Evolutionary conservation across 2,113 vertebrate species (phyloP), one percentile per base, ranked within the genome.

Genomic region (Cervus canadensis): DNA sequence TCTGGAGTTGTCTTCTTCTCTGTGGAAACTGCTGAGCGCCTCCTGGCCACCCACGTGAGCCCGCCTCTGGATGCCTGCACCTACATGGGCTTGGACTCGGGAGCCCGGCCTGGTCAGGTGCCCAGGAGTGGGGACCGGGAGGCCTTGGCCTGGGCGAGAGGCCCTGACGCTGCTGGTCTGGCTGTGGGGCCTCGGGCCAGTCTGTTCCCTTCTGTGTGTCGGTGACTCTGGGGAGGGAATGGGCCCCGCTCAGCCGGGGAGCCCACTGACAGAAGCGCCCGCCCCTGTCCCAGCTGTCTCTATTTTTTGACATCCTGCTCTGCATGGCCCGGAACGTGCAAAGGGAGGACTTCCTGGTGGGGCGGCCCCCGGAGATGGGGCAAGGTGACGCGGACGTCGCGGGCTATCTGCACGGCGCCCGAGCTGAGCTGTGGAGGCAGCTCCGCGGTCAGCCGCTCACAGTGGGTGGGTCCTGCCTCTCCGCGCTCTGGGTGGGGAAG

Each of bases 51-150:
- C 52, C 99, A 99, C 0, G 99, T 99, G 89, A 98, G 98, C 40
- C 99, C 99, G 2, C 99, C 99, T 2, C 98, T 99, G 97, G 99
- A 99, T 0, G 99, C 99, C 92, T 99, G 99, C 98, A 99, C 99
- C 64, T 99, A 99, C 97, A 98, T 99, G 99, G 99, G 99, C 62
- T 98, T 99, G 98, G 99, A 99, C 98, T 99, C 99, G 0, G 99
- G 99, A 87, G 99, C 99, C 79, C 99, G 97, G 2, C 99, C 99
- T 82, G 98, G 99, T 28, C 99, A 99, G 99, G 99, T 99, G 95
- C 92, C 30, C 28, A 4, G 78, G 54, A 57, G 19, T 43, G 13
- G 81, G 45, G 15, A 3, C 23, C 8, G 7, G 33, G 78, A 40
- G 30, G 12, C 5, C 43, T 30, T 59, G 60, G 48, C 40, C 36